Conservation (phyloP, 1,140 invertebrate species). For the Camponotus vicinus region DNA sequence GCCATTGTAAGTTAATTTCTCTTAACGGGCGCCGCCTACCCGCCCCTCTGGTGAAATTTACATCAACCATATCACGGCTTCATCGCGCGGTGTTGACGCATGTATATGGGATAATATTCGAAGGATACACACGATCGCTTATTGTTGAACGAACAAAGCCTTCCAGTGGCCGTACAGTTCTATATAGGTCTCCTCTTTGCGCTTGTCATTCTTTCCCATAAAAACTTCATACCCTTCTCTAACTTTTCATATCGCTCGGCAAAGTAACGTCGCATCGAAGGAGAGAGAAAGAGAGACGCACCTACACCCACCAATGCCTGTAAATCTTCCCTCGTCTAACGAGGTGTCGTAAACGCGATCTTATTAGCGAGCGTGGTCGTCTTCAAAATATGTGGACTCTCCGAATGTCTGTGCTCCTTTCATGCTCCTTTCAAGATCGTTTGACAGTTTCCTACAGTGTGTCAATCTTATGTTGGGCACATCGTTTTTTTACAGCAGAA, state of each 20-base stretch:
- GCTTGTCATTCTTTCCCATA: slow-evolving; percentile 73
- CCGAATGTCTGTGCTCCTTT: slow-evolving; percentile 14
- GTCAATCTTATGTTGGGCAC: background rate
- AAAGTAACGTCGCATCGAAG: slow-evolving; percentile 3
- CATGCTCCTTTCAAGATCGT: slow-evolving; percentile 36
- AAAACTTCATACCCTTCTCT: slow-evolving; percentile 68
- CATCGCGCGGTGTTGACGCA: slow-evolving; percentile 78
- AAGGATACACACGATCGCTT: slow-evolving; percentile 72
- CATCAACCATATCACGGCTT: slow-evolving; percentile 78
- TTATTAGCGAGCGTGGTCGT: slow-evolving; percentile 78
- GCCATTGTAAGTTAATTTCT: slow-evolving; percentile 59
- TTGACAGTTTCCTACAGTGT: slow-evolving; percentile 47
- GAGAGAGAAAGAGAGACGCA: slow-evolving; percentile 25
- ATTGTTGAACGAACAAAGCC: slow-evolving; percentile 82
- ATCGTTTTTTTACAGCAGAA: background rate
- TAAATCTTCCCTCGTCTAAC: slow-evolving; percentile 80
- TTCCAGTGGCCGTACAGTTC: slow-evolving; percentile 66
- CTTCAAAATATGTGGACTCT: slow-evolving; percentile 76
- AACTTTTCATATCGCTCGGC: slow-evolving; percentile 52
- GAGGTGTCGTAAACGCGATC: slow-evolving; percentile 83
- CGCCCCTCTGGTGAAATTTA: slow-evolving; percentile 33
- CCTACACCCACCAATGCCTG: slow-evolving; percentile 64
- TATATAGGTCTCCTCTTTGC: slow-evolving; percentile 57
- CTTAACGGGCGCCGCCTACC: slow-evolving; percentile 32
- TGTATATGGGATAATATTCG: slow-evolving; percentile 78